Conservation (phyloP, 1,140 invertebrate species). For the Planococcus citri region DNA sequence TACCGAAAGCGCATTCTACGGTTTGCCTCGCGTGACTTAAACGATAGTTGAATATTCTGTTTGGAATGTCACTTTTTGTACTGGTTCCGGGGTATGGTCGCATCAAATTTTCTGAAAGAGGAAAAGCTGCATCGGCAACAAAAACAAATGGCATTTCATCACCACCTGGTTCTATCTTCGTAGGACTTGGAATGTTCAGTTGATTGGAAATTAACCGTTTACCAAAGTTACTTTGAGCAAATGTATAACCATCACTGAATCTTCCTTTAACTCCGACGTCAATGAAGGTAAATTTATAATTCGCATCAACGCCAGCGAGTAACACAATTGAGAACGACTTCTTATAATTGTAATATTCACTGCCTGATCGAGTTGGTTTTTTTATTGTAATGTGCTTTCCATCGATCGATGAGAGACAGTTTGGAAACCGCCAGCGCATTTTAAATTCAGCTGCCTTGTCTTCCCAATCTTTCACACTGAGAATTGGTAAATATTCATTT, state of each 20-base stretch:
- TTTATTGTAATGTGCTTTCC: neutral
- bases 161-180: neutral
- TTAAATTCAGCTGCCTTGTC: no score
- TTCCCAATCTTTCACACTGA: no score
- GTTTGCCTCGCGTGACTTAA: constrained; percentile 32
- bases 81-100: constrained; percentile 28
- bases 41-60: constrained; percentile 38
- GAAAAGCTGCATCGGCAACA: constrained; percentile 25
- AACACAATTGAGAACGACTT: constrained; percentile 35
- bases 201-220: constrained; percentile 25
- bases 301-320: constrained; percentile 32
- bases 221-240: constrained; percentile 28
- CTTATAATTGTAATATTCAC: constrained; percentile 40
- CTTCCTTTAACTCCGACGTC: constrained; percentile 32
- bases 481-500: no score
- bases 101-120: constrained; percentile 23
- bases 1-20: constrained; percentile 39
- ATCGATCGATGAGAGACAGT: neutral
- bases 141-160: constrained; percentile 28
- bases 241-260: constrained; percentile 31
- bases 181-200: constrained; percentile 21
- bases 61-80: constrained; percentile 12
- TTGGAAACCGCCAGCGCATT: no score
- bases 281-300: constrained; percentile 31
- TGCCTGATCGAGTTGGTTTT: constrained; percentile 31